These are phyloP conservation scores for Spongilla lacustris DNA, from an alignment of 37 sponge, comb jelly and placozoan species.

Conservation along the genomic window DNA sequence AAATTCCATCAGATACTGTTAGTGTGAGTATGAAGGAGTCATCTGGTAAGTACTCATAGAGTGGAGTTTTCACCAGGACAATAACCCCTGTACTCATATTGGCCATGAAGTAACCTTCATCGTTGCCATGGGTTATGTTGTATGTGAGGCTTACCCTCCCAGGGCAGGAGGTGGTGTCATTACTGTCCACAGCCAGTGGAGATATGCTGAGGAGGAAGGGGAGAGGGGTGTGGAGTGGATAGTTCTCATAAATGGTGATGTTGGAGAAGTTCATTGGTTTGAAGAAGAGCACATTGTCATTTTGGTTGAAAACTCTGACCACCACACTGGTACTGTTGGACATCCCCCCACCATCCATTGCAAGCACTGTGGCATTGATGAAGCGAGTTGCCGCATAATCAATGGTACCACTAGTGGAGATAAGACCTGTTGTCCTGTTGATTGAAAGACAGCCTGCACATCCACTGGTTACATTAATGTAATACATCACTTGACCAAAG, in stretches of 20 bases:
- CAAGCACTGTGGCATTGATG: background rate
- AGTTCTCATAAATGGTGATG: conserved; percentile 27
- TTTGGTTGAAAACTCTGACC: conserved; percentile 45
- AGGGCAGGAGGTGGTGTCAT: conserved; percentile 33
- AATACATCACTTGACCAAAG: conserved; percentile 46
- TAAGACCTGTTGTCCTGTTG: conserved; percentile 30
- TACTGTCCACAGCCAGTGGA: conserved; percentile 40
- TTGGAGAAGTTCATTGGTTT: background rate
- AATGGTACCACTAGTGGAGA: conserved; percentile 22
- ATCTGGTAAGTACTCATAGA: conserved; percentile 21
- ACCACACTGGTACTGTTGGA: conserved; percentile 1
- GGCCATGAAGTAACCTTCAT: conserved; percentile 29
- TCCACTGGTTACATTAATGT: background rate
- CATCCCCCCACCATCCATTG: conserved; percentile 22
- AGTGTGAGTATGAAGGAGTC: conserved; percentile 8
- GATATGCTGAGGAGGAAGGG: background rate
- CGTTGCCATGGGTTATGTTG: conserved; percentile 23
- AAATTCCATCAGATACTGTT: conserved; percentile 29
- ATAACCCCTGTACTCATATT: conserved; percentile 28
- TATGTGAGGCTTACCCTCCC: conserved; percentile 15
- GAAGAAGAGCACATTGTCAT: conserved; percentile 35
- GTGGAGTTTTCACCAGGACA: background rate
- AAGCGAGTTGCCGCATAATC: conserved; percentile 11
- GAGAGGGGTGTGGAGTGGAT: conserved; percentile 32
- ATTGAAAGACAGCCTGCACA: conserved; percentile 11